Evolutionary conservation across 2,888 invertebrate genomes (phyloP).

Genomic region (Lasioglossum marginatum): DNA sequence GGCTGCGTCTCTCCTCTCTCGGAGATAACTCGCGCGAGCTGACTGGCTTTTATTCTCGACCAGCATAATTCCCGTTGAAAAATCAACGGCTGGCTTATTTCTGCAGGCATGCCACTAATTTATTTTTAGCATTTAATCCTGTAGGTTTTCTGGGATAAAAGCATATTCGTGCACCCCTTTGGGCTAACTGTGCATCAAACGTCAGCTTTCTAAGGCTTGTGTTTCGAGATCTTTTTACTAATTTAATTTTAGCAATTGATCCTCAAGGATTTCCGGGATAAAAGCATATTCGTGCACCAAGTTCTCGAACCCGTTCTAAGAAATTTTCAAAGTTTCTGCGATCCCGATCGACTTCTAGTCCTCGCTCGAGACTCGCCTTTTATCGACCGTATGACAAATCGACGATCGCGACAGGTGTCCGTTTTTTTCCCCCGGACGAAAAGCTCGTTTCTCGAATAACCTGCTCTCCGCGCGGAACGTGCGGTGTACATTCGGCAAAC

Average conservation of each 20-base stretch:
- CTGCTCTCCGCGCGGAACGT: background rate
- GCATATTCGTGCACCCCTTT: too few species aligned
- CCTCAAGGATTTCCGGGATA: too few species aligned
- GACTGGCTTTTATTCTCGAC: background rate
- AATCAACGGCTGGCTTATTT: too few species aligned
- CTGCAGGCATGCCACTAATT: too few species aligned
- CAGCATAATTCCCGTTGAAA: too few species aligned
- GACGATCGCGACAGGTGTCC: constrained; percentile 27
- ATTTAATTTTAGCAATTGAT: too few species aligned
- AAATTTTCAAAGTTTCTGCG: background rate
- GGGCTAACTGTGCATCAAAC: too few species aligned
- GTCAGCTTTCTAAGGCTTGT: too few species aligned
- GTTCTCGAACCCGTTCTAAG: background rate
- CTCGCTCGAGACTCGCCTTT: constrained; percentile 25
- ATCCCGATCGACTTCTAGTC: background rate
- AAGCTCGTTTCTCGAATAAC: constrained; percentile 6
- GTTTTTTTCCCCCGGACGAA: background rate
- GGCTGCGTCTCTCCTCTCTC: background rate
- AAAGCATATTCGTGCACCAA: too few species aligned
- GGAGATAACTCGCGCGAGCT: background rate
- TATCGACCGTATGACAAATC: constrained; percentile 45
- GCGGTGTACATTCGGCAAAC: background rate
- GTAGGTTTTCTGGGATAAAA: too few species aligned
- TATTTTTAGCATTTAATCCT: too few species aligned
- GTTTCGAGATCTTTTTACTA: too few species aligned